These are phyloP conservation scores for Rafetus swinhoei DNA, from an alignment of 2,113 vertebrate genomes.

Conservation along the genomic window DNA sequence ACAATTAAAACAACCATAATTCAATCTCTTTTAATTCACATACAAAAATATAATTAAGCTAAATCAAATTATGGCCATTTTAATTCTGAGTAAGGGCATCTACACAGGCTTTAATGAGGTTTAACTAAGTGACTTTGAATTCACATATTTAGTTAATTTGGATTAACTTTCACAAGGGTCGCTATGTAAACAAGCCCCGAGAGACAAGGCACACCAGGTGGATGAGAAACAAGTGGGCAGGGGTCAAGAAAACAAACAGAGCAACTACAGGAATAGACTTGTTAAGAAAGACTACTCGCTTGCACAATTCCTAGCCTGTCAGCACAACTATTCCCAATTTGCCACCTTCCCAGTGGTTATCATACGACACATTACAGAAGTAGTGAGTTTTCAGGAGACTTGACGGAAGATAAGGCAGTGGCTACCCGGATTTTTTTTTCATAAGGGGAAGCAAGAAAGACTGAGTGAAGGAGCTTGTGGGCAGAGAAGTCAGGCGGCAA, in stretches of 20 bases:
- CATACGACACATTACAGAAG: neutral
- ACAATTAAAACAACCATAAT: neutral
- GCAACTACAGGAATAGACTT: neutral
- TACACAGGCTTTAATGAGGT: neutral
- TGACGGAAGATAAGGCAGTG: fast-evolving
- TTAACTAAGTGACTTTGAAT: neutral
- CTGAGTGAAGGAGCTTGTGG: neutral
- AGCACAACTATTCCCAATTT: neutral
- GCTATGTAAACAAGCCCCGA: neutral
- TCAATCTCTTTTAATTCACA: neutral
- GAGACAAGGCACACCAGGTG: neutral
- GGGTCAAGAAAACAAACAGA: neutral
- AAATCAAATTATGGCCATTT: neutral
- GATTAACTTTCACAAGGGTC: neutral
- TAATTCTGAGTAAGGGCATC: neutral
- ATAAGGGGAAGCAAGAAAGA: neutral
- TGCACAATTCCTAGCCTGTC: neutral
- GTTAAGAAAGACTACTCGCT: neutral
- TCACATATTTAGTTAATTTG: neutral
- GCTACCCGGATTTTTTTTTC: too few species aligned
- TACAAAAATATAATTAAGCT: neutral
- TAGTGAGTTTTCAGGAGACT: neutral
- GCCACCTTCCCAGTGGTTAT: neutral
- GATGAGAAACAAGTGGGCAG: neutral
- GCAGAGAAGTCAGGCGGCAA: neutral